Percentiles rank a stretch among this genome's conserved stretches.
Conservation (phyloP, 2,797 vertebrate genomes). For the Mormyrops attenuatus region DNA sequence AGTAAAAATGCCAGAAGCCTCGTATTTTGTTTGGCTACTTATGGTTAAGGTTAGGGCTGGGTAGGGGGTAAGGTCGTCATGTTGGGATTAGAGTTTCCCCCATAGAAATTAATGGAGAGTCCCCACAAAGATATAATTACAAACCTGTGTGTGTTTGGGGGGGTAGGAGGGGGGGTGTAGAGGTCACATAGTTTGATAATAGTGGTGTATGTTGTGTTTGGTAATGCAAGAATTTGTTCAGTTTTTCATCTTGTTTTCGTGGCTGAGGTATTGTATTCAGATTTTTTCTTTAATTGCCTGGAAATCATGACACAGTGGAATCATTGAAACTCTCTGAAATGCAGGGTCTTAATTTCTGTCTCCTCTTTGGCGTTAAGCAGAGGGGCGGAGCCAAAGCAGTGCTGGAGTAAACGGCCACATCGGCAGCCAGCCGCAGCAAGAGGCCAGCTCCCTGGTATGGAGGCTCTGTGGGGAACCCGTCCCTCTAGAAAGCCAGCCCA, state of each 20-base stretch:
- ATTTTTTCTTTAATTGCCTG: not conserved
- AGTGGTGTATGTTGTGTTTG: not conserved
- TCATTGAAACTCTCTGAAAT: not conserved
- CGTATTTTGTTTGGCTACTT: not conserved
- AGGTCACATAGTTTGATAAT: not conserved
- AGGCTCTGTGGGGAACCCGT: not conserved
- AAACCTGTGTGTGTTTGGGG: not conserved
- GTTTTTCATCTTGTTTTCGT: not conserved
- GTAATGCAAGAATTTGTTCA: not conserved
- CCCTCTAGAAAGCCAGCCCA: not conserved
- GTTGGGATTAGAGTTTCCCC: not conserved
- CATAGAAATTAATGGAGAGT: not conserved
- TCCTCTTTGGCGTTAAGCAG: not conserved
- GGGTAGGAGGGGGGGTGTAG: not conserved
- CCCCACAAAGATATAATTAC: not conserved
- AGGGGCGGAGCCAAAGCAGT: not conserved
- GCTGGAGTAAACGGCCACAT: not conserved
- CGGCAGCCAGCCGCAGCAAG: not conserved
- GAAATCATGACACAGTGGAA: not conserved
- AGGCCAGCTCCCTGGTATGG: not conserved
- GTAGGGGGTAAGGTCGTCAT: not conserved
- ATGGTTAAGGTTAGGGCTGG: not conserved
- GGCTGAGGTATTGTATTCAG: not conserved
- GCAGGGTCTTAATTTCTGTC: not conserved
- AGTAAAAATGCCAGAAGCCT: not conserved